Evolutionary conservation across 2,888 invertebrate genomes (phyloP).

Genomic region (Harmothoe impar): DNA sequence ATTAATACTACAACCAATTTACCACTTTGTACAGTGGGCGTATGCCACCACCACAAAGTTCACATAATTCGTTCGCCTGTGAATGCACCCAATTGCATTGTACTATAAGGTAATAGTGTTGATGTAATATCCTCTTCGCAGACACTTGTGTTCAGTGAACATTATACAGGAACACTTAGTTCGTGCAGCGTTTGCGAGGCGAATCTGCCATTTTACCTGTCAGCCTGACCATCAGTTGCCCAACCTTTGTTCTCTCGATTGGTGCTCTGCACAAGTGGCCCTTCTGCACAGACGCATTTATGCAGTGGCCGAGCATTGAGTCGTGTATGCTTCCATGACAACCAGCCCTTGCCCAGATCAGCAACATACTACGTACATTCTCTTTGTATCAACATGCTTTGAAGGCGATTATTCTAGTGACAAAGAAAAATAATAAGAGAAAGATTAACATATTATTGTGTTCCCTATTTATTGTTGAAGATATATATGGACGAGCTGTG

Average conservation of each 20-base stretch:
- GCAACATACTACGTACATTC: constrained; percentile 52
- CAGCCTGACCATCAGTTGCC: constrained; percentile 38
- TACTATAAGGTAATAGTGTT: constrained; percentile 48
- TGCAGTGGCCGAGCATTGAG: neutral
- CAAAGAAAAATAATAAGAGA: constrained; percentile 85
- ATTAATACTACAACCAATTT: constrained; percentile 33
- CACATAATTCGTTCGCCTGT: constrained; percentile 44
- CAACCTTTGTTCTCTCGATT: constrained; percentile 56
- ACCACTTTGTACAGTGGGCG: constrained; percentile 57
- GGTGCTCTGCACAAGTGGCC: constrained; percentile 47
- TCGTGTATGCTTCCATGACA: constrained; percentile 44
- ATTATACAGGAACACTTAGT: constrained; percentile 38
- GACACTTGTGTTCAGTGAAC: constrained; percentile 54
- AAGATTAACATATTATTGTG: constrained; percentile 85
- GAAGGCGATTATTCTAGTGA: constrained; percentile 42
- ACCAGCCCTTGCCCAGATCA: constrained; percentile 41
- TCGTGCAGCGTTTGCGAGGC: constrained; percentile 34
- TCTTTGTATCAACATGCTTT: constrained; percentile 34
- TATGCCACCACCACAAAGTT: constrained; percentile 38
- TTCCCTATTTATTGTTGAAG: constrained; percentile 69
- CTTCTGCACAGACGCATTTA: constrained; percentile 47
- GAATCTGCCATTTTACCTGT: constrained; percentile 35
- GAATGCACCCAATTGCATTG: constrained; percentile 58
- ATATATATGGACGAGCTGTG: constrained; percentile 58
- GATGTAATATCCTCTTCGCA: constrained; percentile 27